Conservation (phyloP, 2,797 vertebrate species). For the Triplophysa bombifrons region DNA sequence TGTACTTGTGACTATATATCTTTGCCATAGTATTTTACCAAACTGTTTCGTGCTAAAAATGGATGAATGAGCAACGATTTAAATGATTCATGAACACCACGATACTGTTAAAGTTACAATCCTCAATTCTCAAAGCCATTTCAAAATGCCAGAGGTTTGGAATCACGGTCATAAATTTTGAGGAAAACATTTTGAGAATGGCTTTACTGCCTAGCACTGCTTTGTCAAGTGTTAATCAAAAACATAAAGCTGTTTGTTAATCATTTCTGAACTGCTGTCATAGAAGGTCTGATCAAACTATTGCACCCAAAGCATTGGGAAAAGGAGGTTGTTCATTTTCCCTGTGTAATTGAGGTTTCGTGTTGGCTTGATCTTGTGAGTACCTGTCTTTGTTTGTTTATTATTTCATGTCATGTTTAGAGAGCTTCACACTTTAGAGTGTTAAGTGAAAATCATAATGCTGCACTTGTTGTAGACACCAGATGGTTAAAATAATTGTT, state of each 20-base stretch:
- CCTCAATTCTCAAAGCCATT: conserved; percentile 30
- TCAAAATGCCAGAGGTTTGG: conserved; percentile 3
- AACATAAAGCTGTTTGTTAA: background rate
- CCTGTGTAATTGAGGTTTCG: background rate
- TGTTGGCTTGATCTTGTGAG: background rate
- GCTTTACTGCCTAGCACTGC: background rate
- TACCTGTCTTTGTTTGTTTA: background rate
- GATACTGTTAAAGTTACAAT: conserved; percentile 18
- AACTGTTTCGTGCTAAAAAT: too few species aligned
- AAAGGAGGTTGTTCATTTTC: too few species aligned
- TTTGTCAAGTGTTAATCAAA: conserved; percentile 6
- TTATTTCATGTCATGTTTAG: background rate
- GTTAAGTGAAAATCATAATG: conserved; percentile 2
- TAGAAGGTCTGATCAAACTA: background rate
- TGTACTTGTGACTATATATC: background rate
- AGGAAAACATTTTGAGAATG: conserved; percentile 1
- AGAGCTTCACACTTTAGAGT: background rate
- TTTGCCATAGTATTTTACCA: background rate
- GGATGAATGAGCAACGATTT: background rate
- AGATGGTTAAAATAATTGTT: conserved; percentile 27
- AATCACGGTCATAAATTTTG: conserved; percentile 1
- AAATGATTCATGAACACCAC: conserved; percentile 14
- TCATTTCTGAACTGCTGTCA: background rate
- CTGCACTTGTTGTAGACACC: background rate
- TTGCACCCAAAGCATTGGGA: background rate